These are phyloP conservation scores for Pristis pectinata DNA, from an alignment of 2,797 vertebrate genomes.

Conservation along the genomic window DNA sequence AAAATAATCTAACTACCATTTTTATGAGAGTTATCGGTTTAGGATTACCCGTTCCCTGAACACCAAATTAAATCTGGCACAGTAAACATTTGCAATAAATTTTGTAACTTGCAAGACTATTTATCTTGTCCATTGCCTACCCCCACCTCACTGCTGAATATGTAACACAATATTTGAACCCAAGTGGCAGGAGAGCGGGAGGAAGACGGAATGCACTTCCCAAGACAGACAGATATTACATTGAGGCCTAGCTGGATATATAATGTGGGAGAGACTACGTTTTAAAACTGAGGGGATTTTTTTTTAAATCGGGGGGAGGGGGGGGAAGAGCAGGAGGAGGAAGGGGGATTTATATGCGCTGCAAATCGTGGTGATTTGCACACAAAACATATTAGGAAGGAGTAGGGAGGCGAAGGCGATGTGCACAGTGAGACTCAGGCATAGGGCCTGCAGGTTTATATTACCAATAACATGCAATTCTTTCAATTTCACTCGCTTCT, in stretches of 20 bases:
- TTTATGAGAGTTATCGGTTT: not conserved
- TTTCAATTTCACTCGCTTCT: not conserved
- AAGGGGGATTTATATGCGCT: slow-evolving; percentile 42
- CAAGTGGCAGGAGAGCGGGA: not conserved
- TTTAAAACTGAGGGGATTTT: not conserved
- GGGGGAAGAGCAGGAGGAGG: slow-evolving; percentile 49
- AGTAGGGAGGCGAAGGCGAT: slow-evolving; percentile 40
- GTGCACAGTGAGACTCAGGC: slow-evolving; percentile 38
- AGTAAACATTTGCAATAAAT: not conserved
- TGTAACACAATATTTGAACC: not conserved
- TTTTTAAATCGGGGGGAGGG: slow-evolving; percentile 38
- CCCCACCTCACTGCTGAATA: too few species aligned
- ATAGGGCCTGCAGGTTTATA: slow-evolving; percentile 43
- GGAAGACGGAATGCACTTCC: not conserved
- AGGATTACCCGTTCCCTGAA: not conserved
- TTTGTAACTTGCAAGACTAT: not conserved
- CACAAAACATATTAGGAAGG: too few species aligned
- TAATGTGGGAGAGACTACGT: not conserved
- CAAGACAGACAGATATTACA: not conserved
- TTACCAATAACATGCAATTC: slow-evolving; percentile 31
- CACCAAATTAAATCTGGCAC: not conserved
- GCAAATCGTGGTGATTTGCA: too few species aligned
- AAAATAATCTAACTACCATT: not conserved
- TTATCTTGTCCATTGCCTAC: not conserved
- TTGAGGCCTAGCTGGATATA: not conserved